Base-by-base conservation (phyloP, 1,140 invertebrate species). In the Aphidius ervi region DNA sequence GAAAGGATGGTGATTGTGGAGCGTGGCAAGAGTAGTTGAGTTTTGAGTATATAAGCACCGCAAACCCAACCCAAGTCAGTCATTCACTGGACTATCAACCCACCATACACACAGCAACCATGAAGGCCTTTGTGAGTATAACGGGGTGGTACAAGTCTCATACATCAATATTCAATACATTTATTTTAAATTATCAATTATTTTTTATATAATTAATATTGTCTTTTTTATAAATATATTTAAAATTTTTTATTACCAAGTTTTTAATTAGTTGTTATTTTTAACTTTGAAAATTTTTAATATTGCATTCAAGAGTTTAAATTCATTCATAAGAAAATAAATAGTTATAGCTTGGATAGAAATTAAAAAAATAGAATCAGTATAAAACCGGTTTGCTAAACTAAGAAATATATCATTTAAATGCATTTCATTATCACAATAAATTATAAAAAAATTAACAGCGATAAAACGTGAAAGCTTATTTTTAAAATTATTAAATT, bases 1-100 rank as follows among this genome's bases (percentile, higher is more conserved):
- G 78, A 80, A 80, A 80, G 78, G 78, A 80, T 79, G 76, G 77
- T 77, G 78, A 80, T 80, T 78, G 78, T 79, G 77, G 77, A 79
- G 75, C 76, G 75, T 78, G 74, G 73, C 71, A 68, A 75, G 74
- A 76, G 74, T 41, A 60, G 59, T 77, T 73, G 76, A 80, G 74
- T 78, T 79, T 73, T 76, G 76, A 70, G 77, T 80, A 80, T 80
- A 80, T 78, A 80, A 80, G 71, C 76, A 75, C 75, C 69, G 69
- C 66, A 69, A 70, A 68, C 76, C 76, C 71, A 70, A 75, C 73
- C 78, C 74, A 79, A 80, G 76, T 79, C 77, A 80, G 78, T 80
- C 78, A 80, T 77, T 80, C 77, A 80, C 76, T 72, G 76, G 76
- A 76, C 76, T 79, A 78, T 70, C 73, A 78, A 72, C 71, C 75